Percentiles rank a stretch among this genome's conserved stretches.
Evolutionary conservation across 2,888 invertebrate genomes (phyloP).

Genomic region (Zygaena filipendulae): DNA sequence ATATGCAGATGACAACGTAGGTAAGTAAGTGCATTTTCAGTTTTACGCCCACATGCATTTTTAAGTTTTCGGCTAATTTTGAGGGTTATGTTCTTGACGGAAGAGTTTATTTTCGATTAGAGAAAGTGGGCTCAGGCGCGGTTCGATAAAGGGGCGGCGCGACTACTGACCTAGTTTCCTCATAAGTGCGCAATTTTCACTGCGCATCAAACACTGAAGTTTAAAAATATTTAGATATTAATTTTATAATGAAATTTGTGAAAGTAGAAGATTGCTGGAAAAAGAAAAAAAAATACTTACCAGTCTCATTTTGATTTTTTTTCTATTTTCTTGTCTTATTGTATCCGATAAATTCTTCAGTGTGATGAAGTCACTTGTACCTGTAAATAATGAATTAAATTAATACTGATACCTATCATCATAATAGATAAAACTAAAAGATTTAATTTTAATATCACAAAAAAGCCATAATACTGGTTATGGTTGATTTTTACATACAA

Average conservation of each 20-base stretch:
- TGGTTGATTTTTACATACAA: too few relatives aligned
- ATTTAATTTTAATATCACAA: slow-evolving; percentile 4
- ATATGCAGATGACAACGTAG: slow-evolving; percentile 41
- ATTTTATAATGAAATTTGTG: too few relatives aligned
- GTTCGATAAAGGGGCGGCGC: slow-evolving; percentile 66
- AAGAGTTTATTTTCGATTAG: slow-evolving; percentile 45
- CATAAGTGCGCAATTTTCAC: slow-evolving; percentile 61
- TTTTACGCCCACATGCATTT: slow-evolving; percentile 34
- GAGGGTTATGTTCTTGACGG: slow-evolving; percentile 29
- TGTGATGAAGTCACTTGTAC: slow-evolving; percentile 31
- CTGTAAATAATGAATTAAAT: slow-evolving; percentile 34
- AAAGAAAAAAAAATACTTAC: slow-evolving; percentile 31
- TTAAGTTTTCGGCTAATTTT: too few relatives aligned
- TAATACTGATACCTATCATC: too few relatives aligned
- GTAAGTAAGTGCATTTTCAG: slow-evolving; percentile 50
- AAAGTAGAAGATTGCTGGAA: too few relatives aligned
- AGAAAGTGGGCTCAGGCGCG: slow-evolving; percentile 25
- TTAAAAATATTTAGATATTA: too few relatives aligned
- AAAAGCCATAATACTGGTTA: neutral
- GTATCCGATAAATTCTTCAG: slow-evolving; percentile 31
- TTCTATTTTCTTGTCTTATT: slow-evolving; percentile 22
- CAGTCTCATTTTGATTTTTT: slow-evolving; percentile 51
- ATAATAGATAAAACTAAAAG: too few relatives aligned
- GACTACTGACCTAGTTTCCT: slow-evolving; percentile 65
- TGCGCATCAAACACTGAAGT: too few relatives aligned